A percentile compares a stretch with the other conserved stretches of the same genome.
These are phyloP conservation scores for Bergia sp. DNA, from an alignment of 92 coral and sea anemone genomes.

Conservation along the genomic window DNA sequence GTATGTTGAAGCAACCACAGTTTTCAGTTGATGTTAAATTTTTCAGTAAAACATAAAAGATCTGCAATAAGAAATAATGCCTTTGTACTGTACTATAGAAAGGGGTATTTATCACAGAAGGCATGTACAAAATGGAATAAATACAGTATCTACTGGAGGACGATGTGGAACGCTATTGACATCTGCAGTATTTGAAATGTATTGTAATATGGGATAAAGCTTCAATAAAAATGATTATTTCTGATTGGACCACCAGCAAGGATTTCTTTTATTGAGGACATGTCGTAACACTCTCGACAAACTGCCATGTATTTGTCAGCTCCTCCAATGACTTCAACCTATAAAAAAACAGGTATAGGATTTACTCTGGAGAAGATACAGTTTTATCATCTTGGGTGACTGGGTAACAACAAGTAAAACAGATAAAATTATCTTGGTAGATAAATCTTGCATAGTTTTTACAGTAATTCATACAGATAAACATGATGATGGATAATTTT, in stretches of 20 bases:
- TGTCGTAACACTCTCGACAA: slow-evolving; percentile 85
- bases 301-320: slow-evolving; percentile 99
- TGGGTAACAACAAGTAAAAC: too few relatives aligned
- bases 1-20: too few relatives aligned
- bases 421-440: too few relatives aligned
- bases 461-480: too few relatives aligned
- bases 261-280: slow-evolving; percentile 67
- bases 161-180: not conserved
- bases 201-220: not conserved
- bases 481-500: too few relatives aligned
- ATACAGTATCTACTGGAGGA: not conserved
- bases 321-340: slow-evolving; percentile 98
- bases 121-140: too few relatives aligned
- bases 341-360: not conserved
- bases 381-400: not conserved
- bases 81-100: too few relatives aligned
- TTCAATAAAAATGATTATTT: slow-evolving; percentile 34
- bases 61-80: too few relatives aligned
- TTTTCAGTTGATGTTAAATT: too few relatives aligned
- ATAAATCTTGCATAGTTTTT: not conserved
- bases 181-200: not conserved
- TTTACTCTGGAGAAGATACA: not conserved
- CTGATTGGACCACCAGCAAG: slow-evolving; percentile 61
- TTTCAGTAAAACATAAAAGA: too few relatives aligned
- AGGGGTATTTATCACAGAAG: too few relatives aligned